Evolutionary conservation across 2,888 invertebrate species (phyloP), one percentile per base, ranked within the genome.

Genomic region (Lasioglossum vierecki): DNA sequence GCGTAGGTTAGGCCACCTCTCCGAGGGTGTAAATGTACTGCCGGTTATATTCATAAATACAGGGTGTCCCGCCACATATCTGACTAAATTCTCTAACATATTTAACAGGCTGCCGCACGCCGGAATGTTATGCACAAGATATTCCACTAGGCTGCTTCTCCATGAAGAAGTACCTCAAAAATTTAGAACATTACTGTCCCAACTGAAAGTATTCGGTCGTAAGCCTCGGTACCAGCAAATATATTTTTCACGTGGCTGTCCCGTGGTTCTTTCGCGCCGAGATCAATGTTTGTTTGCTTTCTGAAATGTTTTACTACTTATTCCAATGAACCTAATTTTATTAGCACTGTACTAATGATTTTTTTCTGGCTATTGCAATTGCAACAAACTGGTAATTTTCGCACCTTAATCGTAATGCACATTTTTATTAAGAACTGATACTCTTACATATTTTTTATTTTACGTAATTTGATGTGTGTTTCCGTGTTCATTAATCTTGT

Each of bases 1-100:
- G 75, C 49, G 63, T 68, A 53, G 76, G 81, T 86, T 80, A 82
- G 79, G 39, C 53, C 79, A 83, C 44, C 60, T 79, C 60, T 79
- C 60, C 71, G 71, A 87, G 86, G 83, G 83, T 87, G 85, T 60
- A 80, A 90, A 87, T 85, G 79, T 86, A 89, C 85, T 72, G 79
- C 66, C 76, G 83, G 85, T 85, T 88, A 85, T 82, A 83, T 91
- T 85, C 76, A 76, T 84, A 84, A 86, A 87, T 89, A 81, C 49
- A 53, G 26, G 44, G 46, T 77, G 26, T 71, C 39, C 49, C 13
- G 39, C 4, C n/a, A 22, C 30, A 46, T 68, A 68, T 77, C 46
- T 44, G 15, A 46, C 46, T 76, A 35, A 35, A 66, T 66, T 46
- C 41, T 46, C 30, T 41, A 41, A 22, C 46, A 46, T 63, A 18